Evolutionary conservation across 2,888 invertebrate genomes (phyloP).

Genomic region (Esperia sulphurella): DNA sequence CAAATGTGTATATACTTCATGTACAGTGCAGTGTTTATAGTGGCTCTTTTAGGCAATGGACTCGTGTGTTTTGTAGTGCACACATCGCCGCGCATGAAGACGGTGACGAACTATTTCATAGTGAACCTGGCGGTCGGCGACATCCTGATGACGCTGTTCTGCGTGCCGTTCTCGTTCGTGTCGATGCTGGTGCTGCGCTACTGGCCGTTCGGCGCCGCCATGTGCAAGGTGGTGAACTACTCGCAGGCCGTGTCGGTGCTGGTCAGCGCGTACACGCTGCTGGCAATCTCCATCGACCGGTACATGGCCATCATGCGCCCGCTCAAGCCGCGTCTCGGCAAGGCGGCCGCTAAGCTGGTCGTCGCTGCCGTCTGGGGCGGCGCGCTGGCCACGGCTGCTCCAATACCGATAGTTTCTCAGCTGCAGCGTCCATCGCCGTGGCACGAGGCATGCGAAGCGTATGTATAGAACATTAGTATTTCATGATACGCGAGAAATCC

Average conservation of each 20-base stretch:
- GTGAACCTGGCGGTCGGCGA: slow-evolving; percentile 94
- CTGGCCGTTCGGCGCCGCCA: slow-evolving; percentile 91
- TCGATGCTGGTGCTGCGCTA: slow-evolving; percentile 88
- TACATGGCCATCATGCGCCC: slow-evolving; percentile 96
- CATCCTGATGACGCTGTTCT: slow-evolving; percentile 92
- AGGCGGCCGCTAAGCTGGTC: slow-evolving; percentile 82
- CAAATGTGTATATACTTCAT: slow-evolving; percentile 83
- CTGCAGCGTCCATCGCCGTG: slow-evolving; percentile 81
- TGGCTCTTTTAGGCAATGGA: slow-evolving; percentile 86
- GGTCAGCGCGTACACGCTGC: slow-evolving; percentile 93
- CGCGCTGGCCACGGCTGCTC: slow-evolving; percentile 88
- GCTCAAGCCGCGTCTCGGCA: slow-evolving; percentile 88
- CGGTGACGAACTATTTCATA: slow-evolving; percentile 95
- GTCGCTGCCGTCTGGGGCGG: slow-evolving; percentile 87
- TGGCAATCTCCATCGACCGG: slow-evolving; percentile 94
- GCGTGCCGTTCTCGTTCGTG: slow-evolving; percentile 94
- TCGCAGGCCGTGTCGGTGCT: slow-evolving; percentile 89
- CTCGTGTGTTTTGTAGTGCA: slow-evolving; percentile 93
- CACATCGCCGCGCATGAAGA: slow-evolving; percentile 91
- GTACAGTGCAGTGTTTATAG: slow-evolving; percentile 85
- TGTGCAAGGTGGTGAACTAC: slow-evolving; percentile 92
- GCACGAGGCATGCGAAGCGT: slow-evolving; percentile 83
- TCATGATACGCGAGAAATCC: too few species aligned
- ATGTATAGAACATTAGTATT: slow-evolving; percentile 56
- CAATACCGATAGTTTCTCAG: slow-evolving; percentile 87